These are phyloP conservation scores for Poeciliopsis presidionis DNA, from an alignment of 2,797 vertebrate genomes.

Conservation along the genomic window DNA sequence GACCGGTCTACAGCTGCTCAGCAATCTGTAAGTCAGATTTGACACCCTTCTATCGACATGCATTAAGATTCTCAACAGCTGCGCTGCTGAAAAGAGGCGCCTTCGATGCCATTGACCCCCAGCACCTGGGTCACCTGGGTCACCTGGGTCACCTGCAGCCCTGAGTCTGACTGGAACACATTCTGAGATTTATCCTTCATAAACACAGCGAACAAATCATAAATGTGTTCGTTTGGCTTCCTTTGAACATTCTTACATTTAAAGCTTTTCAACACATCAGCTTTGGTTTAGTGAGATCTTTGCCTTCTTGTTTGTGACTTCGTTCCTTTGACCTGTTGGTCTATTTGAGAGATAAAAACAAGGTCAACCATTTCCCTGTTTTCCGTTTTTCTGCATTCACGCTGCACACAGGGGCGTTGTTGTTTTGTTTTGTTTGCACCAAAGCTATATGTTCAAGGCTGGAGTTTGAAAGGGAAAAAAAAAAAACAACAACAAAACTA, in stretches of 20 bases:
- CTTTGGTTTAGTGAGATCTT: not conserved
- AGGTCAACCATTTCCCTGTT: not conserved
- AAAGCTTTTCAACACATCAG: not conserved
- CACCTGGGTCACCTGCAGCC: not conserved
- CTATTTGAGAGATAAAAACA: not conserved
- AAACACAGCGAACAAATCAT: not conserved
- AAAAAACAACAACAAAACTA: not conserved
- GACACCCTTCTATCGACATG: not conserved
- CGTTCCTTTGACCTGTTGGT: not conserved
- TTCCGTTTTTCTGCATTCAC: conserved; percentile 13
- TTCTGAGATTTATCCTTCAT: not conserved
- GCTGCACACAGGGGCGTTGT: conserved; percentile 1
- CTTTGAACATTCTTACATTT: not conserved
- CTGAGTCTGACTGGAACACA: not conserved
- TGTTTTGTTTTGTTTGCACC: not conserved
- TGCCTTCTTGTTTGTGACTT: not conserved
- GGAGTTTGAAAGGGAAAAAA: not conserved
- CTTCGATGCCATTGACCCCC: not conserved
- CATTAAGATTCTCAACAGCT: not conserved
- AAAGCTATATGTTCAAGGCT: not conserved
- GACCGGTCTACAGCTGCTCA: not conserved
- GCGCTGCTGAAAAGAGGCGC: not conserved
- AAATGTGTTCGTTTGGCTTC: not conserved
- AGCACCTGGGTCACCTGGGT: not conserved
- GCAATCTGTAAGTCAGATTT: not conserved